phyloP scores from a whole-genome alignment of 2,797 vertebrate genomes.

The Pantherophis vulpinus region DNA sequence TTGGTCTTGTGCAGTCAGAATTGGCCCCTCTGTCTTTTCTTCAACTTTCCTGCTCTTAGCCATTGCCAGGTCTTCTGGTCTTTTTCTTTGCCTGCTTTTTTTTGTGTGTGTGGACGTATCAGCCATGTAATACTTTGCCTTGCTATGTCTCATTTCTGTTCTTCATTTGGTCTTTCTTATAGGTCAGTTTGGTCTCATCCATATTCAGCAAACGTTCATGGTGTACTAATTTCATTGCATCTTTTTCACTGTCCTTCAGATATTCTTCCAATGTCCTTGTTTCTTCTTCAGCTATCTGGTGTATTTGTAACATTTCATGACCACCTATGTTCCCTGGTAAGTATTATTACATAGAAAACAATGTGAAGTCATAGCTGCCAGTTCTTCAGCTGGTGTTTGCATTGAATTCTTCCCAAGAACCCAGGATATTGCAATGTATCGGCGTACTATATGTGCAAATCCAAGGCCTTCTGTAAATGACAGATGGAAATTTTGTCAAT shows the following conservation, averaged over 20 bases:
- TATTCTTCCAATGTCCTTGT: not conserved
- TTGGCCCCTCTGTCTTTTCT: not conserved
- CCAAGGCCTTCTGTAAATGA: not conserved
- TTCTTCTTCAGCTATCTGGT: not conserved
- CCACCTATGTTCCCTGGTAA: not conserved
- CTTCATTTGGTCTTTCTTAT: not conserved
- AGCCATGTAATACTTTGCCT: not conserved
- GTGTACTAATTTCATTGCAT: not conserved
- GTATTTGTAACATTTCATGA: not conserved
- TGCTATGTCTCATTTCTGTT: not conserved
- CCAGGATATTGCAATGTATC: not conserved
- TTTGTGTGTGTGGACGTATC: not conserved
- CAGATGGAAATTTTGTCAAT: not conserved
- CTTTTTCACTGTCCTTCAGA: not conserved
- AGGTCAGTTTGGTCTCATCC: not conserved
- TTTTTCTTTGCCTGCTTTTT: not conserved
- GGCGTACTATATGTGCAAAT: not conserved
- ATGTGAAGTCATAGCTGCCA: not conserved
- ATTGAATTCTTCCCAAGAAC: not conserved
- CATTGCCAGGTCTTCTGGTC: not conserved
- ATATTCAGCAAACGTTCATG: not conserved
- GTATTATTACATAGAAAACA: not conserved
- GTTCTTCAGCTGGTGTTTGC: not conserved
- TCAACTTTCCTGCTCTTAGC: not conserved
- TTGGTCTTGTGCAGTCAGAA: not conserved